Conservation (phyloP, 2,797 vertebrate species). For the Buceros bicornis region DNA sequence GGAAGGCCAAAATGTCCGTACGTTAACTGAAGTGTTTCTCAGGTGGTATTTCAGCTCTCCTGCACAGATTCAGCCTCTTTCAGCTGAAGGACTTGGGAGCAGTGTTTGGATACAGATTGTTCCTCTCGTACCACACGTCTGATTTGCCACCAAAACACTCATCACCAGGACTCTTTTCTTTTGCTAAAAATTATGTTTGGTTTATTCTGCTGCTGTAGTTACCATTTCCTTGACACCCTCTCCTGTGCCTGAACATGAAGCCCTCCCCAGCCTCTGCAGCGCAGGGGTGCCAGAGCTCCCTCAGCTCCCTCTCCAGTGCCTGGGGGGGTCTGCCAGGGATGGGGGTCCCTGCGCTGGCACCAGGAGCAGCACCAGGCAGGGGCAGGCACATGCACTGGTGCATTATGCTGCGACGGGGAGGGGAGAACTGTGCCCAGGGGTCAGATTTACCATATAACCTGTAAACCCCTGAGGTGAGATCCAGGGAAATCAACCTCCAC, state of each 20-base stretch:
- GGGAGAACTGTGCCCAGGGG: too few species aligned
- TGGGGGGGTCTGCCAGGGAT: too few species aligned
- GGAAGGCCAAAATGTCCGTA: background rate
- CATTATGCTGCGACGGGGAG: background rate
- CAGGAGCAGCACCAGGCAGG: background rate
- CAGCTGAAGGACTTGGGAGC: background rate
- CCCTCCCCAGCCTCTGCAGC: background rate
- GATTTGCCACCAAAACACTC: background rate
- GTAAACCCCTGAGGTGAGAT: background rate
- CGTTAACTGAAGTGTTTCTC: background rate
- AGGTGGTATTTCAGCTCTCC: background rate
- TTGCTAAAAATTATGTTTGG: background rate
- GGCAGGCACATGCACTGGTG: background rate
- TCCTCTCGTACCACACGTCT: background rate
- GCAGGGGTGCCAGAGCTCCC: too few species aligned
- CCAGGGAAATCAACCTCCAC: too few species aligned
- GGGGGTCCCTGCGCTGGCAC: too few species aligned
- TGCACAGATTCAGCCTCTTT: background rate
- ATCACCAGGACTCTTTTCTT: background rate
- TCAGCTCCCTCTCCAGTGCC: too few species aligned
- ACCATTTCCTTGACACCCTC: background rate
- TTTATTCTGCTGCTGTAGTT: background rate
- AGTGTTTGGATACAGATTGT: background rate
- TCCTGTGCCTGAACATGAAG: background rate
- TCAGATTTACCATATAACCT: background rate